Conservation (phyloP, 2,797 vertebrate genomes). For the Okamejei kenojei region DNA sequence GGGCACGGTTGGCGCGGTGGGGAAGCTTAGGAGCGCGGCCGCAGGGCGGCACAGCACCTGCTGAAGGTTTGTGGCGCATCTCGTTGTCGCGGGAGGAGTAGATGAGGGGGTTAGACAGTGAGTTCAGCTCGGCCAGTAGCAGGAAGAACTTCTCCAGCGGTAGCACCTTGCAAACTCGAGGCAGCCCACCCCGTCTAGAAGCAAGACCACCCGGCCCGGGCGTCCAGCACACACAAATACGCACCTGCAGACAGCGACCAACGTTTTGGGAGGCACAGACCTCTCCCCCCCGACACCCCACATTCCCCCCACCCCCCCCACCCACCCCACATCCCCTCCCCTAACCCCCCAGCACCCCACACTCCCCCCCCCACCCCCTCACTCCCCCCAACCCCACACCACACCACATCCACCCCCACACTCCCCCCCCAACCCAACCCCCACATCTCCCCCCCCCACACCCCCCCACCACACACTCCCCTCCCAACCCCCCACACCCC, state of each 20-base stretch:
- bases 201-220: slow-evolving; percentile 80
- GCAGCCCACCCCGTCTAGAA: slow-evolving; percentile 74
- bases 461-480: too few species aligned
- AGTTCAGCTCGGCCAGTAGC: slow-evolving; percentile 84
- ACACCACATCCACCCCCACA: too few species aligned
- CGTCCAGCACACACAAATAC: slow-evolving; percentile 90
- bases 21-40: rapidly evolving
- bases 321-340: too few species aligned
- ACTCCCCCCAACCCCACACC: background rate
- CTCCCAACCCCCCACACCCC: too few species aligned
- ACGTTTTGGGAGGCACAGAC: too few species aligned
- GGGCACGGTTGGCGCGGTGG: background rate
- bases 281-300: too few species aligned
- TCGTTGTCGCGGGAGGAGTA: slow-evolving; percentile 84
- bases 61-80: slow-evolving; percentile 80
- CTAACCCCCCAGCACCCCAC: too few species aligned
- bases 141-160: slow-evolving; percentile 78
- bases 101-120: slow-evolving; percentile 78
- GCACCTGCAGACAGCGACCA: slow-evolving; percentile 62
- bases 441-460: too few species aligned
- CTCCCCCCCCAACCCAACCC: too few species aligned
- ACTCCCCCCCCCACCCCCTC: background rate
- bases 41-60: slow-evolving; percentile 66
- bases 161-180: slow-evolving; percentile 59
- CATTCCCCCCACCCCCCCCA: too few species aligned